A percentile compares a stretch with the other conserved stretches of the same genome.
Conservation (phyloP, 1,140 invertebrate genomes). For the Drosophila eugracilis region DNA sequence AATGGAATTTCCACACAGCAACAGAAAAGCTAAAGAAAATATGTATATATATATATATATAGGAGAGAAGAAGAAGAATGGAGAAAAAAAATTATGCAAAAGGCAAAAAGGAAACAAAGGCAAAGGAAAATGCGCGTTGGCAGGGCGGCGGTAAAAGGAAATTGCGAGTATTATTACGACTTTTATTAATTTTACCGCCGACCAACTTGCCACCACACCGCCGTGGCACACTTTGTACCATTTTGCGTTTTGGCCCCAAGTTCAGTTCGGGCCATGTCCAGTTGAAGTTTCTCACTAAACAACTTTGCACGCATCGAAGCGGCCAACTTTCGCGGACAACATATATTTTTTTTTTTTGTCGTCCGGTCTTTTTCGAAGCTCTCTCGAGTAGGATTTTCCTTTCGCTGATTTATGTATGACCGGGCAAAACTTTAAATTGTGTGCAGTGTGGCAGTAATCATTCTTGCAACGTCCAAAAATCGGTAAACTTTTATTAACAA, state of each 20-base stretch:
- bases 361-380: not conserved
- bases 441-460: slow-evolving; percentile 67
- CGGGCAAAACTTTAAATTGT: slow-evolving; percentile 75
- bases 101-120: slow-evolving; percentile 38
- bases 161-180: slow-evolving; percentile 83
- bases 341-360: slow-evolving; percentile 44
- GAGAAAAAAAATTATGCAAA: slow-evolving; percentile 31
- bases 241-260: slow-evolving; percentile 56
- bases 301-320: slow-evolving; percentile 75
- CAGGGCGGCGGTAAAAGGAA: slow-evolving; percentile 66
- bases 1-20: slow-evolving; percentile 44
- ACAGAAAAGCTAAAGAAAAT: slow-evolving; percentile 15
- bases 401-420: slow-evolving; percentile 73
- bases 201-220: slow-evolving; percentile 4
- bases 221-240: slow-evolving; percentile 56
- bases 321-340: slow-evolving; percentile 49
- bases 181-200: slow-evolving; percentile 78
- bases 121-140: slow-evolving; percentile 57
- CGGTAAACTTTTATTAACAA: slow-evolving; percentile 80
- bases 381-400: slow-evolving; percentile 41
- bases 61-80: slow-evolving; percentile 15
- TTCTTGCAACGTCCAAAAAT: slow-evolving; percentile 64
- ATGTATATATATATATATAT: not conserved
- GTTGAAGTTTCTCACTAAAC: slow-evolving; percentile 79
- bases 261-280: slow-evolving; percentile 72